phyloP scores from a whole-genome alignment of 2,797 vertebrate species.

The Urocyon cinereoargenteus region DNA sequence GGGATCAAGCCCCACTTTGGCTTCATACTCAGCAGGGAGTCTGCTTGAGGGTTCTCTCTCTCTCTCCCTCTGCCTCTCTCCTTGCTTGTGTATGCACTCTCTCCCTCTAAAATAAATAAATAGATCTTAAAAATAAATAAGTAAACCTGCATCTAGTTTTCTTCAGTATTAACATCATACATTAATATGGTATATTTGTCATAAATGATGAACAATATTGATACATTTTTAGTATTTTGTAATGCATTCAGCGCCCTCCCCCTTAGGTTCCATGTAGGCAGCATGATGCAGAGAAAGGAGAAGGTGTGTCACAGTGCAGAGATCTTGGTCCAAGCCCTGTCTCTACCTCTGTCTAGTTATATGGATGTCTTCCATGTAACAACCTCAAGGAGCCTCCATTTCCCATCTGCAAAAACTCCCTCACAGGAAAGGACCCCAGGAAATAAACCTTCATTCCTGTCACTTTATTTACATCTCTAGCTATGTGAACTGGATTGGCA shows the following conservation, averaged over 20 bases:
- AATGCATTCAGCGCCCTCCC: neutral
- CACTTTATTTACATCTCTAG: neutral
- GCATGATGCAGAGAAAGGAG: neutral
- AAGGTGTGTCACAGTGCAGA: accelerated
- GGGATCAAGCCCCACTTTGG: accelerated
- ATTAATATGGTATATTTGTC: neutral
- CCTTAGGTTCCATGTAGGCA: neutral
- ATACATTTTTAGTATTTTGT: neutral
- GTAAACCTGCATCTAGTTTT: neutral
- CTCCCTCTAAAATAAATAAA: neutral
- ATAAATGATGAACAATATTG: neutral
- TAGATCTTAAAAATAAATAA: neutral
- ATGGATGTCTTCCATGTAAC: neutral
- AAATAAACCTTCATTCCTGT: neutral
- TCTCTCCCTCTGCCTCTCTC: neutral
- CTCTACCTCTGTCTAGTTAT: neutral
- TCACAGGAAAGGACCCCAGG: neutral
- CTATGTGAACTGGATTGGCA: neutral
- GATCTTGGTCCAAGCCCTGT: neutral
- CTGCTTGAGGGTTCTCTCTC: neutral
- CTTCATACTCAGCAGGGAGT: neutral
- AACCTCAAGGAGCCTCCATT: neutral
- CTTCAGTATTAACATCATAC: neutral
- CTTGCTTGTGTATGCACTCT: neutral
- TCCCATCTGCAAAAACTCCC: neutral